Evolutionary conservation across 2,113 vertebrate genomes (phyloP).

Genomic region (Corynorhinus townsendii): DNA sequence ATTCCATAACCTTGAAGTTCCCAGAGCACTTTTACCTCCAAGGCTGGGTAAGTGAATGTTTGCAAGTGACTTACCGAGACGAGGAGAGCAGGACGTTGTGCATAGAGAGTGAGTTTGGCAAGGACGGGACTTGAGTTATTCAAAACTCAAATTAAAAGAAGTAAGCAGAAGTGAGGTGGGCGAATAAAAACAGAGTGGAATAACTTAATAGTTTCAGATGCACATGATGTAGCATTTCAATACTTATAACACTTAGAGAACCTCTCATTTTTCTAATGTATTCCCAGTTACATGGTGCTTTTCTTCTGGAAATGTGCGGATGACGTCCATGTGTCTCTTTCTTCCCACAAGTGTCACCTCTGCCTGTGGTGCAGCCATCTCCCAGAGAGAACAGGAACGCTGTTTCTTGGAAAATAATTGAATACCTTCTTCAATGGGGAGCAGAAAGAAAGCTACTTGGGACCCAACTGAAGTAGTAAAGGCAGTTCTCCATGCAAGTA

Average conservation of each 20-base stretch:
- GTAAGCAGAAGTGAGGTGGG: neutral
- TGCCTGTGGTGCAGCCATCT: neutral
- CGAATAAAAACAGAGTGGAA: neutral
- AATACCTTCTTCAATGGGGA: neutral
- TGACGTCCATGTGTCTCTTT: neutral
- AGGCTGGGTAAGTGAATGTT: conserved; percentile 72
- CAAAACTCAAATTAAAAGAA: conserved; percentile 50
- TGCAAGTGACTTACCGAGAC: conserved; percentile 63
- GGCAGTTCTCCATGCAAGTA: neutral
- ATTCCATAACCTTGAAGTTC: conserved; percentile 81
- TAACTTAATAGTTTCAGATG: conserved; percentile 52
- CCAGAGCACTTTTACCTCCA: conserved; percentile 78
- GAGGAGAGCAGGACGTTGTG: neutral
- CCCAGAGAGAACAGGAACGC: neutral
- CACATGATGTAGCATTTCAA: conserved; percentile 11
- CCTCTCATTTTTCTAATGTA: neutral
- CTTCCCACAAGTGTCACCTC: neutral
- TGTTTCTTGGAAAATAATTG: neutral
- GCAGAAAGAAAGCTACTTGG: neutral
- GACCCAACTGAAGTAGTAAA: neutral
- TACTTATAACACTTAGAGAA: neutral
- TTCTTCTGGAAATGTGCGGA: neutral
- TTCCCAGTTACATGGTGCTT: neutral
- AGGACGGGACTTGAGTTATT: conserved; percentile 55
- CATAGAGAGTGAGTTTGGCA: neutral